phyloP scores from a whole-genome alignment of 2,797 vertebrate species.

The Neopelma chrysocephalum region DNA sequence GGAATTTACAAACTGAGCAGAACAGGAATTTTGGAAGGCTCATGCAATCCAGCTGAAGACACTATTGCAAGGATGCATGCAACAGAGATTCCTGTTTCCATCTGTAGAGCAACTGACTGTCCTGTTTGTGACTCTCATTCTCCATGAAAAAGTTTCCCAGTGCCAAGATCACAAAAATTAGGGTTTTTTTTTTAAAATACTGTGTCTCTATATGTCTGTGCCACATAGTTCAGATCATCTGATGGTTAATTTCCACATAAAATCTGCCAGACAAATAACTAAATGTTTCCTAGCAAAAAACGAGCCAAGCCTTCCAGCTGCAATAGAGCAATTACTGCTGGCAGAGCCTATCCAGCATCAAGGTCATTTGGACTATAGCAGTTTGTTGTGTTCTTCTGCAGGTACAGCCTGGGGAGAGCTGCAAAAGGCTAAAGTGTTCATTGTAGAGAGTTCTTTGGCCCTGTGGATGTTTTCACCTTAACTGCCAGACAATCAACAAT shows the following conservation, averaged over 20 bases:
- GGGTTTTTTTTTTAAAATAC: background rate
- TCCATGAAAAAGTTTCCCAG: background rate
- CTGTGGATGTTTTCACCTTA: background rate
- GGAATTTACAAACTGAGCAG: background rate
- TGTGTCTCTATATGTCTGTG: background rate
- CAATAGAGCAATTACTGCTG: background rate
- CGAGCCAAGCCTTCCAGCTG: constrained; percentile 26
- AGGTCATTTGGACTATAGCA: background rate
- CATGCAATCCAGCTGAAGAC: background rate
- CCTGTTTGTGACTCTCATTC: background rate
- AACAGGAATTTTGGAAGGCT: background rate
- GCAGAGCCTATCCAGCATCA: background rate
- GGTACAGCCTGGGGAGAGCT: background rate
- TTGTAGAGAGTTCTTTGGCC: background rate
- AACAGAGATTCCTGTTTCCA: background rate
- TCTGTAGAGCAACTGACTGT: background rate
- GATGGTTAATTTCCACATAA: constrained; percentile 28
- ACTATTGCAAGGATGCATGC: background rate
- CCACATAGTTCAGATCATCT: background rate
- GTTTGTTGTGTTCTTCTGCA: background rate
- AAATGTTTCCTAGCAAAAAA: constrained; percentile 15
- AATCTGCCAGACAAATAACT: constrained; percentile 21
- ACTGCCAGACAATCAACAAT: background rate
- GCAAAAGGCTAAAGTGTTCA: background rate
- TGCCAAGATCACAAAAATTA: background rate